These are phyloP conservation scores for Passer montanus DNA, from an alignment of 2,113 vertebrate genomes.

Conservation along the genomic window DNA sequence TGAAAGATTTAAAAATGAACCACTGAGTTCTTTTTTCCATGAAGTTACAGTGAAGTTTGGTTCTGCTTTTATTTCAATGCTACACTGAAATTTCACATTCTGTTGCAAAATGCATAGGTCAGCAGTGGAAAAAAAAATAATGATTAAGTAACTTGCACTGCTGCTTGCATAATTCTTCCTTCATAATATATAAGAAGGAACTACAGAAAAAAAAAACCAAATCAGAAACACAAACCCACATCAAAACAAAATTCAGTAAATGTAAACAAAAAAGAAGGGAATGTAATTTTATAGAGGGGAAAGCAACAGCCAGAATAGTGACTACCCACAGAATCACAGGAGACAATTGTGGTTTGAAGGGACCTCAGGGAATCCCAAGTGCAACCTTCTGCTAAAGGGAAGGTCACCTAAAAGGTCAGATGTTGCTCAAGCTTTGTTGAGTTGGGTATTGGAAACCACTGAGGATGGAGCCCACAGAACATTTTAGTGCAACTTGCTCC, in stretches of 20 bases:
- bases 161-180: background rate
- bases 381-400: background rate
- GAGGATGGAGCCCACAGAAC: background rate
- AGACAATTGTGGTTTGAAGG: background rate
- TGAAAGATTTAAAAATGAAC: background rate
- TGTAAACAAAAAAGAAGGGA: background rate
- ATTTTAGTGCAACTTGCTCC: background rate
- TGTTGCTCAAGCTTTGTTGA: background rate
- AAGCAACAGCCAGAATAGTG: background rate
- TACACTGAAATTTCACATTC: background rate
- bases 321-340: background rate
- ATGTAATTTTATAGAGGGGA: background rate
- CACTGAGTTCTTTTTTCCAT: background rate
- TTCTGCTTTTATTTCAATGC: slow-evolving; percentile 31
- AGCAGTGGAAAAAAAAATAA: background rate
- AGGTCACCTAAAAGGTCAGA: background rate
- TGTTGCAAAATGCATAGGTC: background rate
- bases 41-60: background rate
- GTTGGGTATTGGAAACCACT: background rate
- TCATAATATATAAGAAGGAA: background rate
- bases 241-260: background rate
- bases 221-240: background rate
- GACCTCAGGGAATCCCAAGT: background rate
- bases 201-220: background rate
- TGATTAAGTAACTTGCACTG: background rate